Conservation (phyloP, 2,888 invertebrate species). For the Chalcis sispes region DNA sequence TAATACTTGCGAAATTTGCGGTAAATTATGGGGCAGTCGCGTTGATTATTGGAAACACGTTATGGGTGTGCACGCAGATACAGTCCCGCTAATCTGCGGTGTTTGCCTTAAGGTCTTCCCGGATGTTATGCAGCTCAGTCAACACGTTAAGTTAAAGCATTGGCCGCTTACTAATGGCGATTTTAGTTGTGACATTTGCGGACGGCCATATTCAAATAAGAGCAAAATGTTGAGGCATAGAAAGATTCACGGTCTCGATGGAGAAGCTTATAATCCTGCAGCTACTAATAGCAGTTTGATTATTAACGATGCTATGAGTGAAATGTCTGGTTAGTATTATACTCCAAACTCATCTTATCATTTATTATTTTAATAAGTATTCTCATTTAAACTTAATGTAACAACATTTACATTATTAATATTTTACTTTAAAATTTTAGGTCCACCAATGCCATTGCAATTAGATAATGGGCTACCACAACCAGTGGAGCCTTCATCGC, state of each 20-base stretch:
- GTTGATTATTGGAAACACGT: conserved; percentile 78
- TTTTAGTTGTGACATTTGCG: conserved; percentile 77
- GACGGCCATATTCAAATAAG: conserved; percentile 77
- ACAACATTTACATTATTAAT: not conserved
- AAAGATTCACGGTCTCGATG: conserved; percentile 75
- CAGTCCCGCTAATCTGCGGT: conserved; percentile 77
- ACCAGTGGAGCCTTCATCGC: conserved; percentile 39
- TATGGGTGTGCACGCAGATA: conserved; percentile 77
- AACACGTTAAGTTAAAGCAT: conserved; percentile 75
- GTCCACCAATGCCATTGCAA: conserved; percentile 32
- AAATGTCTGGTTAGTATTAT: conserved; percentile 31
- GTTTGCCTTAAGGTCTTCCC: conserved; percentile 77
- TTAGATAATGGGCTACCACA: conserved; percentile 54
- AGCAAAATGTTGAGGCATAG: conserved; percentile 77
- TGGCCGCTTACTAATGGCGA: conserved; percentile 76
- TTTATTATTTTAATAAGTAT: not conserved
- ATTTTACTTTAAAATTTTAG: not conserved
- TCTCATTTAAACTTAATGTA: too few relatives aligned
- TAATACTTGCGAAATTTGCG: conserved; percentile 77
- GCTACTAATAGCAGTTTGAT: conserved; percentile 45
- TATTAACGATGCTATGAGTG: conserved; percentile 48
- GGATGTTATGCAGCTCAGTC: conserved; percentile 73
- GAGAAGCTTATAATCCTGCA: conserved; percentile 57
- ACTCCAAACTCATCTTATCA: too few relatives aligned
- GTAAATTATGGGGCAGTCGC: conserved; percentile 77